Percentiles rank a stretch among this genome's conserved stretches.
These are phyloP conservation scores for Chrysochloris asiatica DNA, from an alignment of 2,113 vertebrate species.

Conservation along the genomic window DNA sequence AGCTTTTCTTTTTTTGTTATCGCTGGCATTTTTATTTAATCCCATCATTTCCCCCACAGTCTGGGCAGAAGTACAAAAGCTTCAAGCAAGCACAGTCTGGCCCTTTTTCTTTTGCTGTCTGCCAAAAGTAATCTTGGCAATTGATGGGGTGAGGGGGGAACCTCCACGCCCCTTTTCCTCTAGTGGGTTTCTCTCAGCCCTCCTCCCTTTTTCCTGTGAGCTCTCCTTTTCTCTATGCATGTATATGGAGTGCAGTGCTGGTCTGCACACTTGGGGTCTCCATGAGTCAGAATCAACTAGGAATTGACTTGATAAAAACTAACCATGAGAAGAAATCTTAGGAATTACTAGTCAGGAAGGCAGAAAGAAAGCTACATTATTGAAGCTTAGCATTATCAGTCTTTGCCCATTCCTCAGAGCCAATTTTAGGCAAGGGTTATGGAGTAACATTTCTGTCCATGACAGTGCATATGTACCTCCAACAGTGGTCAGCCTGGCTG, in stretches of 20 bases:
- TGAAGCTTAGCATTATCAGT: neutral
- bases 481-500: neutral
- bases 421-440: neutral
- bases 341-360: neutral
- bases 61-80: slow-evolving; percentile 68
- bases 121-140: slow-evolving; percentile 62
- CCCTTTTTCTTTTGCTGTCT: slow-evolving; percentile 61
- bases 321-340: neutral
- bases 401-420: neutral
- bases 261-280: neutral
- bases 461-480: neutral
- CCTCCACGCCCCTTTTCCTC: neutral
- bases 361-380: neutral
- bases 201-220: neutral
- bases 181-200: neutral
- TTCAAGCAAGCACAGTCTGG: slow-evolving; percentile 53
- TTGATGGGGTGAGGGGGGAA: slow-evolving; percentile 49
- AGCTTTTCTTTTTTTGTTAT: slow-evolving; percentile 76
- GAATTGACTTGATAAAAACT: neutral
- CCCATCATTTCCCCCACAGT: slow-evolving; percentile 68
- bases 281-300: neutral
- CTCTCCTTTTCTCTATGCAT: neutral
- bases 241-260: neutral
- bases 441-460: neutral
- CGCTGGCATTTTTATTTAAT: slow-evolving; percentile 67